phyloP scores from a whole-genome alignment of 2,797 vertebrate species.

The Neosalanx taihuensis region DNA sequence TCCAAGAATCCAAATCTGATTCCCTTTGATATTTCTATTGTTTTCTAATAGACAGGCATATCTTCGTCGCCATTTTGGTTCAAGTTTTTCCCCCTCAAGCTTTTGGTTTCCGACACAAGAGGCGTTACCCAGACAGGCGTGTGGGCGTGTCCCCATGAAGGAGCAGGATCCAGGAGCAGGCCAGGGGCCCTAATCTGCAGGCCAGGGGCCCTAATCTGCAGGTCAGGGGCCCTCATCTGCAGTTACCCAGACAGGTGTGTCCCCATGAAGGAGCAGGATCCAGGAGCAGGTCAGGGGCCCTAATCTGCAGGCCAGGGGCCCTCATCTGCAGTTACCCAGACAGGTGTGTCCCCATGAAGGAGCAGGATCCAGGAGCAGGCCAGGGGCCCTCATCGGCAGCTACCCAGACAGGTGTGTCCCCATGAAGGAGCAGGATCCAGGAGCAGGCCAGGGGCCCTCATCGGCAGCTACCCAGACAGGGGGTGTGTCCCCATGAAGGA shows the following conservation, averaged over 20 bases:
- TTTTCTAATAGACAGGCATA: slow-evolving; percentile 72
- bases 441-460: too few relatives aligned
- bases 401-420: too few relatives aligned
- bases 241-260: too few relatives aligned
- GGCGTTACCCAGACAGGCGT: slow-evolving; percentile 43
- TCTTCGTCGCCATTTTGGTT: slow-evolving; percentile 78
- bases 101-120: slow-evolving; percentile 50
- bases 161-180: neutral
- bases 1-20: slow-evolving; percentile 38
- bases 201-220: too few relatives aligned
- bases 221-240: too few relatives aligned
- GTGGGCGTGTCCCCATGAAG: slow-evolving; percentile 37
- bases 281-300: too few relatives aligned
- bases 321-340: slow-evolving; percentile 25
- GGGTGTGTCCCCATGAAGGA: slow-evolving; percentile 33
- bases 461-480: slow-evolving; percentile 26
- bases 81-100: slow-evolving; percentile 56
- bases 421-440: too few relatives aligned
- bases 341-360: slow-evolving; percentile 36
- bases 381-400: neutral
- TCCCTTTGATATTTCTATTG: slow-evolving; percentile 72
- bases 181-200: neutral
- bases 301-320: neutral
- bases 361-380: neutral
- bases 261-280: too few relatives aligned